Conservation (phyloP, 2,888 invertebrate species). For the Chymomyza procnemis region DNA sequence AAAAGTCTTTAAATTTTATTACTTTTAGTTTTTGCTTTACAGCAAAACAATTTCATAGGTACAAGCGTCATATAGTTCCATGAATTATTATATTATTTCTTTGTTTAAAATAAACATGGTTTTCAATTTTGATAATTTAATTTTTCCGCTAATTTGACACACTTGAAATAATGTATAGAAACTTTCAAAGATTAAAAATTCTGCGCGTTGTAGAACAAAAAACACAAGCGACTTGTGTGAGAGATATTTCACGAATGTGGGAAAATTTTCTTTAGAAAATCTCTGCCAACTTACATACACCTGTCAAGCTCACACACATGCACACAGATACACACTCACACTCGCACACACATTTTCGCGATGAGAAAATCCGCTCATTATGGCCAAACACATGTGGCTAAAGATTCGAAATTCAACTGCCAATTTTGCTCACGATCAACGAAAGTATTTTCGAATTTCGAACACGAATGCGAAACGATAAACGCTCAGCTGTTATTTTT, state of each 20-base stretch:
- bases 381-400: not conserved
- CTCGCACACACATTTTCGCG: not conserved
- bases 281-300: not conserved
- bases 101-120: not conserved
- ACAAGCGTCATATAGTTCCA: not conserved
- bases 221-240: constrained; percentile 4
- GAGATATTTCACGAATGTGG: constrained; percentile 22
- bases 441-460: constrained; percentile 44
- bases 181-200: constrained; percentile 4
- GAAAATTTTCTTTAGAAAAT: constrained; percentile 11
- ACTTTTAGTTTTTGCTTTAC: too few relatives aligned
- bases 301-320: not conserved
- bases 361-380: not conserved
- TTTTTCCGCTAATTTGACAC: not conserved
- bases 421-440: constrained; percentile 32
- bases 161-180: not conserved
- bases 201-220: constrained; percentile 5
- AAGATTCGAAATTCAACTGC: not conserved
- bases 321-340: not conserved
- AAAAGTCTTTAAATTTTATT: too few relatives aligned
- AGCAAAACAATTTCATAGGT: too few relatives aligned
- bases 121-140: not conserved
- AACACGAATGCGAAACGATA: constrained; percentile 3
- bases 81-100: constrained; percentile 2
- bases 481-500: not conserved